Evolutionary conservation across 2,888 invertebrate species (phyloP).

Genomic region (Diogma glabrata): DNA sequence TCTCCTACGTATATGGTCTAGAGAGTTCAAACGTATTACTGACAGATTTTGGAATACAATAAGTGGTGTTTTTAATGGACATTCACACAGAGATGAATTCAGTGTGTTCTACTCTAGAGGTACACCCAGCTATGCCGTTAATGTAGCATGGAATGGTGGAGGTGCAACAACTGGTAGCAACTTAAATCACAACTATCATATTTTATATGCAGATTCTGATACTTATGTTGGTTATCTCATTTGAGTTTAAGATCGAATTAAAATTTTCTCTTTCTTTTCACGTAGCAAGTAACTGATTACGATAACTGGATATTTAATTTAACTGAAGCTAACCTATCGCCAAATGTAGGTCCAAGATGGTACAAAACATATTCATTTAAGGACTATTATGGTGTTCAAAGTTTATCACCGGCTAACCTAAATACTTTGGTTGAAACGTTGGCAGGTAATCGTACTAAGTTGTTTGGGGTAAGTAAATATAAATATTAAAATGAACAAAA

Average conservation of each 20-base stretch:
- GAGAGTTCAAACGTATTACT: constrained; percentile 54
- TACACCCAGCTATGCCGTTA: constrained; percentile 40
- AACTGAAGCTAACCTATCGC: constrained; percentile 50
- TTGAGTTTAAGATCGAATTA: constrained; percentile 1
- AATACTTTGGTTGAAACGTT: constrained; percentile 44
- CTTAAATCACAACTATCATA: constrained; percentile 72
- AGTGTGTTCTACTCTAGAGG: constrained; percentile 48
- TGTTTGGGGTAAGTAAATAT: constrained; percentile 13
- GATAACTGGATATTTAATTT: constrained; percentile 61
- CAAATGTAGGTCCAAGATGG: constrained; percentile 48
- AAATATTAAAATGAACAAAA: too few species aligned
- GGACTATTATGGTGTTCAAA: constrained; percentile 46
- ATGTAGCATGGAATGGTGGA: constrained; percentile 70
- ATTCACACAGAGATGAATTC: constrained; percentile 66
- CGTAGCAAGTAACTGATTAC: constrained; percentile 52
- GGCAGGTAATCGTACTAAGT: constrained; percentile 26
- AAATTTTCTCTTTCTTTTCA: constrained; percentile 19
- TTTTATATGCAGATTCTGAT: constrained; percentile 54
- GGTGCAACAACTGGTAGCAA: constrained; percentile 60
- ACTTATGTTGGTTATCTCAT: constrained; percentile 41
- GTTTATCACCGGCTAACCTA: constrained; percentile 46
- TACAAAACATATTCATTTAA: constrained; percentile 58
- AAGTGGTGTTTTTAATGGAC: constrained; percentile 70
- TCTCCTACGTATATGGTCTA: constrained; percentile 57
- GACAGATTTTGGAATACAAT: constrained; percentile 64